phyloP scores from a whole-genome alignment of 2,888 invertebrate genomes.

The Gandaritis pyraliata region DNA sequence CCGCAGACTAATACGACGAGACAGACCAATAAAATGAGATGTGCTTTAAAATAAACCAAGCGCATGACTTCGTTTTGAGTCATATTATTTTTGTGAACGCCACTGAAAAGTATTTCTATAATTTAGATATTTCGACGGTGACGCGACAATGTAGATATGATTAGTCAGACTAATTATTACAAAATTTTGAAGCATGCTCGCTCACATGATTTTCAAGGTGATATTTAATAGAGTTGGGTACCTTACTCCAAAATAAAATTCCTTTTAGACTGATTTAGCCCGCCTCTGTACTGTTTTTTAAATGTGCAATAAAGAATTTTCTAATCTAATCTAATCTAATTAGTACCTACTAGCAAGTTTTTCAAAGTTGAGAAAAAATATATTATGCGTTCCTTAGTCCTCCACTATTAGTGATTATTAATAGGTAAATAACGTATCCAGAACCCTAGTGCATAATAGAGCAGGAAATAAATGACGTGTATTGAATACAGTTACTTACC shows the following conservation, averaged over 20 bases:
- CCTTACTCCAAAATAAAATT: too few relatives aligned
- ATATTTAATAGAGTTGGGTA: too few relatives aligned
- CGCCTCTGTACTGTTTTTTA: too few relatives aligned
- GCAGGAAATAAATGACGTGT: constrained; percentile 9
- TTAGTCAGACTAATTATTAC: not conserved
- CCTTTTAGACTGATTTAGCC: too few relatives aligned
- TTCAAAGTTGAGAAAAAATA: too few relatives aligned
- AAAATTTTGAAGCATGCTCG: not conserved
- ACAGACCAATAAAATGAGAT: constrained; percentile 13
- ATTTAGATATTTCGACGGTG: not conserved
- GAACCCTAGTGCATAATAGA: not conserved
- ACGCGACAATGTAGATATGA: not conserved
- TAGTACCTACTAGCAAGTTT: too few relatives aligned
- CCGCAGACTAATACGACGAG: not conserved
- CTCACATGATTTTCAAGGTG: too few relatives aligned
- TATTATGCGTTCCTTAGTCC: too few relatives aligned
- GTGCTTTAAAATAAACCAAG: constrained; percentile 18
- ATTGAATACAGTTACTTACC: not conserved
- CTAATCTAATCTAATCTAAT: too few relatives aligned
- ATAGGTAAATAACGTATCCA: not conserved
- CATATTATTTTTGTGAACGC: constrained; percentile 16
- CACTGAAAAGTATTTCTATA: constrained; percentile 6
- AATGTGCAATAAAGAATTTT: too few relatives aligned
- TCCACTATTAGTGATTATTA: not conserved
- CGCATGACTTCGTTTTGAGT: constrained; percentile 20